phyloP scores from a whole-genome alignment of 2,888 invertebrate genomes.

The Heliconius sara region DNA sequence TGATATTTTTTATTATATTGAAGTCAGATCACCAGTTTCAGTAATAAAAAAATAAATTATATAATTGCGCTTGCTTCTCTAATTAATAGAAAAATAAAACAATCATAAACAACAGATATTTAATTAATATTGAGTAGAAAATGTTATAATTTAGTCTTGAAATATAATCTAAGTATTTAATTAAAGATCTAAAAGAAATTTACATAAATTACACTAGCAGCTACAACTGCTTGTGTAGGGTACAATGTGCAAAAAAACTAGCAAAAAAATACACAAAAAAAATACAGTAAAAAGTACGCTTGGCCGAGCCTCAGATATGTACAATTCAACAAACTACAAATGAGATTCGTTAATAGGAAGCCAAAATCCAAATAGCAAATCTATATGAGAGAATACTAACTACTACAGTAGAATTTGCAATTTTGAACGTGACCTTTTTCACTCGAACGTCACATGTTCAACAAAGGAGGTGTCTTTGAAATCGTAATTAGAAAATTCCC shows the following conservation, averaged over 20 bases:
- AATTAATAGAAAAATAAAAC: no score
- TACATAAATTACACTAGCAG: no score
- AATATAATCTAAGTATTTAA: no score
- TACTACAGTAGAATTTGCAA: slow-evolving; percentile 64
- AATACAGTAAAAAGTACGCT: background rate
- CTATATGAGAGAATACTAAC: slow-evolving; percentile 51
- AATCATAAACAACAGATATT: no score
- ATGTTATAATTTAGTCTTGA: no score
- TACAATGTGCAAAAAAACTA: no score
- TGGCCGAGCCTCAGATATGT: slow-evolving; percentile 30
- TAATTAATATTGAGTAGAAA: no score
- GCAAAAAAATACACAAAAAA: no score
- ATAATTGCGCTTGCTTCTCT: no score
- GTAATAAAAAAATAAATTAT: no score
- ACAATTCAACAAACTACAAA: slow-evolving; percentile 55
- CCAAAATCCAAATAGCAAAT: slow-evolving; percentile 70
- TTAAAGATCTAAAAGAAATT: no score
- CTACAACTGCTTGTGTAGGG: no score
- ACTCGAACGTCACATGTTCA: slow-evolving; percentile 78
- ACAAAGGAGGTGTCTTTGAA: slow-evolving; percentile 83
- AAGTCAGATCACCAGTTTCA: background rate
- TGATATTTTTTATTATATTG: background rate
- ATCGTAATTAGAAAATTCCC: slow-evolving; percentile 84
- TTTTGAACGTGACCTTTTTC: slow-evolving; percentile 82
- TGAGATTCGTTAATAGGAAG: slow-evolving; percentile 72